Base-by-base conservation (phyloP, 2,888 invertebrate genomes). In the Augochlorella aurata region DNA sequence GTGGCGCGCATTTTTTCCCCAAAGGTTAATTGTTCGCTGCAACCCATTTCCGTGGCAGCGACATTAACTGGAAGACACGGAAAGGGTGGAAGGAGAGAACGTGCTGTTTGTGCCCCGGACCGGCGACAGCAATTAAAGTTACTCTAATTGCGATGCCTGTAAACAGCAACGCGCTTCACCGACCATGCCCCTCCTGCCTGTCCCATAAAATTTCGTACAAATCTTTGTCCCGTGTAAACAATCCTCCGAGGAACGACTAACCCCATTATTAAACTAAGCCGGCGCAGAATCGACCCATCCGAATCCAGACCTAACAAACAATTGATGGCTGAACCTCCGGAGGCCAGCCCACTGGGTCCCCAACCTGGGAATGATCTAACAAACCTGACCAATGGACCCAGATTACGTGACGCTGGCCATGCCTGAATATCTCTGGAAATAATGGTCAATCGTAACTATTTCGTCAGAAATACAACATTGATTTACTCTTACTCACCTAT, bases 131-230 rank as follows among this genome's bases (percentile, higher is more conserved):
- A 74, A 82, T 82, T 82, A 82, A 82, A 81, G 65, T 82, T 82
- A 81, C 77, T 77, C 74, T 82, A 82, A 82, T 82, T 82, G 82
- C 82, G 38, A 77, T 70, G 54, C 66, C 66, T 65, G 81, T 81
- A 82, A 82, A 81, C 82, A 77, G 79, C 67, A 44, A 52, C 77
- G 63, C 65, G 63, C 29, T 70, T 44, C n/a, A 52, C 67, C 45
- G 14, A 38, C 38, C 38, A 38, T 38, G 38, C 38, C n/a, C 44
- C 21, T 9, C 38, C 24, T 16, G 21, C 58, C 24, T 58, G 58
- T 58, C 65, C 54, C 44, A 12, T n/a, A 52, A 45, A 24, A 66
- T 52, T 54, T 71, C 50, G 54, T 24, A 14, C 52, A 66, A 68
- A 68, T 68, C 67, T 61, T 68, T 38, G 50, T 14, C 8, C 14